phyloP scores from a whole-genome alignment of 37 sponge, comb jelly and placozoan genomes.

The Halichondria panicea region DNA sequence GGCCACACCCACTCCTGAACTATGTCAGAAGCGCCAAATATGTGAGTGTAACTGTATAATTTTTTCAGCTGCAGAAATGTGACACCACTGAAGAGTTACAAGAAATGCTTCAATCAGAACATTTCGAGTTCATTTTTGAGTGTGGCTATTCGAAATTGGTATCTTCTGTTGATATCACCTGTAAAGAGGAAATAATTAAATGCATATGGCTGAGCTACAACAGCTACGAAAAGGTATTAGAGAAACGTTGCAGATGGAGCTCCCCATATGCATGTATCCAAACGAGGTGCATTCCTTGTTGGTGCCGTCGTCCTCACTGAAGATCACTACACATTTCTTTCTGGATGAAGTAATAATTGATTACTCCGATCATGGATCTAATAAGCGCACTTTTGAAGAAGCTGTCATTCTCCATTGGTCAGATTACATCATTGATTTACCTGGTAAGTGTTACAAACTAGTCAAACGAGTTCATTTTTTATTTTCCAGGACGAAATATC shows the following conservation, averaged over 20 bases:
- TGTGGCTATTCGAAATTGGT: slow-evolving; percentile 21
- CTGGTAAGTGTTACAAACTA: slow-evolving; percentile 10
- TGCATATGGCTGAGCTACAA: slow-evolving; percentile 22
- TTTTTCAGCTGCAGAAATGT: no score
- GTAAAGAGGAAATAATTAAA: slow-evolving; percentile 1
- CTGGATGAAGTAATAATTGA: slow-evolving; percentile 1
- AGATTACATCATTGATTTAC: slow-evolving; percentile 9
- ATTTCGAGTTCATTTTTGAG: slow-evolving; percentile 2
- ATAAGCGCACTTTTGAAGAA: slow-evolving; percentile 20
- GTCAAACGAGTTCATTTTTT: no score
- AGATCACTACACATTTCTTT: slow-evolving; percentile 4
- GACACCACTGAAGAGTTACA: no score
- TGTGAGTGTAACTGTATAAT: no score
- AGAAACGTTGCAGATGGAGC: slow-evolving; percentile 34
- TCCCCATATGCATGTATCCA: neutral
- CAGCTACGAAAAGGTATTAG: slow-evolving; percentile 23
- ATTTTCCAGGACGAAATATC: no score
- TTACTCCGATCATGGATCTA: slow-evolving; percentile 15
- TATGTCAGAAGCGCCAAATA: no score
- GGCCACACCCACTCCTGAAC: no score
- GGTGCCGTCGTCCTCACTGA: neutral
- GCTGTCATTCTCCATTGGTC: slow-evolving; percentile 18
- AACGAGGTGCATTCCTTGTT: neutral
- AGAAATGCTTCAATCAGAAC: no score
- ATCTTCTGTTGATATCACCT: neutral